phyloP scores from a whole-genome alignment of 1,140 invertebrate species.

The Platyscapa corneri region DNA sequence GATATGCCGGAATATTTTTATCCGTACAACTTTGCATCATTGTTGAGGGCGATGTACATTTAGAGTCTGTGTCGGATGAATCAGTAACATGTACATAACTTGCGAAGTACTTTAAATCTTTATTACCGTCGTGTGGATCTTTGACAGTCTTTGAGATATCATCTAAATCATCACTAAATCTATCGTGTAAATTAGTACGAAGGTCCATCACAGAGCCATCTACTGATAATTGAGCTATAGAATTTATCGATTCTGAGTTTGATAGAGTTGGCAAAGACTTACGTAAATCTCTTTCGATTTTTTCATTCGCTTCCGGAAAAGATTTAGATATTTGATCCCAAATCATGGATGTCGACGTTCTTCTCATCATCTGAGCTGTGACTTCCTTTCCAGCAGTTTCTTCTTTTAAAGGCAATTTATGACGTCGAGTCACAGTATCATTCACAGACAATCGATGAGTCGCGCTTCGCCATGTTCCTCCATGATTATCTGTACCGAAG shows the following conservation, averaged over 20 bases:
- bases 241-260: neutral
- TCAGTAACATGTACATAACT: slow-evolving; percentile 53
- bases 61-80: slow-evolving; percentile 39
- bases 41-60: slow-evolving; percentile 29
- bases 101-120: slow-evolving; percentile 51
- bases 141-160: neutral
- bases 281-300: slow-evolving; percentile 6
- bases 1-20: slow-evolving; percentile 55
- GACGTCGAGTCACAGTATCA: neutral
- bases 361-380: neutral
- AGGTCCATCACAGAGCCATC: neutral
- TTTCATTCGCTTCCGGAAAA: neutral
- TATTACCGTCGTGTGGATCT: neutral
- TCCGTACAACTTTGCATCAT: slow-evolving; percentile 18
- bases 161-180: neutral
- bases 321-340: slow-evolving; percentile 52
- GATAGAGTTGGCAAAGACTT: slow-evolving; percentile 56
- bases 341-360: slow-evolving; percentile 30
- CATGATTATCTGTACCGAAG: slow-evolving; percentile 27
- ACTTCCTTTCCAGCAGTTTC: neutral
- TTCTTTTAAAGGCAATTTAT: neutral
- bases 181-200: neutral
- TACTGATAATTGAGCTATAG: neutral
- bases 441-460: neutral
- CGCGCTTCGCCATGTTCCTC: slow-evolving; percentile 33